phyloP scores from a whole-genome alignment of 2,113 vertebrate species.

The Arvicanthis niloticus region DNA sequence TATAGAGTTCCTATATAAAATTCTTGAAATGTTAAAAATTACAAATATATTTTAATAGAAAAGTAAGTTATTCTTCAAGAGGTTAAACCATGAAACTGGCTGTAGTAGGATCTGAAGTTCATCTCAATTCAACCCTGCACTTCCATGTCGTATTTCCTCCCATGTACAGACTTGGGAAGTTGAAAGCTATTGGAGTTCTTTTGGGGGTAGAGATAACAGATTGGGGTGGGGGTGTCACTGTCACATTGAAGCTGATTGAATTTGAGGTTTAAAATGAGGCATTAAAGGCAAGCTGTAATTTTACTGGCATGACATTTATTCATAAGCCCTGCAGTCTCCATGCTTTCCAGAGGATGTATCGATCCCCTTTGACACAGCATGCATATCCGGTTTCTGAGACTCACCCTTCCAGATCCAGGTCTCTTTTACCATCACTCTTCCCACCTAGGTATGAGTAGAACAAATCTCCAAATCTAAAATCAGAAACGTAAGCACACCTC shows the following conservation, averaged over 20 bases:
- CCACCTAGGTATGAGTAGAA: neutral
- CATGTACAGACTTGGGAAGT: neutral
- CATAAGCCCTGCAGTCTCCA: neutral
- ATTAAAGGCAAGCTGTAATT: conserved; percentile 26
- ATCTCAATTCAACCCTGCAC: neutral
- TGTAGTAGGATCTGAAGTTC: neutral
- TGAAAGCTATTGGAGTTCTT: neutral
- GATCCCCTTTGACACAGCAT: neutral
- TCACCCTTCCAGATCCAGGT: neutral
- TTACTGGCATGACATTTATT: neutral
- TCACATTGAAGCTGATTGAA: neutral
- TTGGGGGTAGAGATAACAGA: neutral
- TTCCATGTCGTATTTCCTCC: neutral
- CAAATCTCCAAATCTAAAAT: neutral
- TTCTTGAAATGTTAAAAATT: neutral
- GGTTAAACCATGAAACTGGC: neutral
- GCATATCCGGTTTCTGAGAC: neutral
- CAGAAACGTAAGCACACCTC: neutral
- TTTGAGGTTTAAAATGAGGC: conserved; percentile 55
- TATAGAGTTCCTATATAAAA: neutral
- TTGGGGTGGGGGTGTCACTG: neutral
- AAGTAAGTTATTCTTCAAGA: neutral
- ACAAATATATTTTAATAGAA: too few species aligned
- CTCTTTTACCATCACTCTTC: neutral
- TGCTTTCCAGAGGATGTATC: conserved; percentile 5